Evolutionary conservation across 2,888 invertebrate species (phyloP), one percentile per base, ranked within the genome.

Genomic region (Agrotis puta): DNA sequence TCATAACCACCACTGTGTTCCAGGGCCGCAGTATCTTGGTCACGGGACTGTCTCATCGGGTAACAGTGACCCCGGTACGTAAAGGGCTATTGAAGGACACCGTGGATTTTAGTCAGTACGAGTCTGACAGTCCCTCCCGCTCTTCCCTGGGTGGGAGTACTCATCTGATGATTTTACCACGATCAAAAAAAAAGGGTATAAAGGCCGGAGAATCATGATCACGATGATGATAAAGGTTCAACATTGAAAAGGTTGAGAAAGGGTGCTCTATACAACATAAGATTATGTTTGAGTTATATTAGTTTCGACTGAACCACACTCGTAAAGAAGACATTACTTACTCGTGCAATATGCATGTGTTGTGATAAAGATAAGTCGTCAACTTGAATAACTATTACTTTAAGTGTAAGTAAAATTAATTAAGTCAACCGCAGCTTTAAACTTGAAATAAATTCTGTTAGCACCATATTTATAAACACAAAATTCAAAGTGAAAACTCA

Each of bases 301-400:
- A 51, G 54, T 56, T 54, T 62, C 20, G 11, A 71, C 64, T 67
- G 13, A 79, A 70, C 64, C 64, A 51, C 13, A 64, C 57, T 71
- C 67, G 58, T 79, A 68, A 79, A 79, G 11, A 33, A 62, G 45
- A 63, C 13, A 58, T 70, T 22, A 65, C 64, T 56, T 20, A 63
- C 69, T n/a, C 20, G 24, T 66, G 74, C 51, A 78, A 45, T 56
- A 73, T 74, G 69, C 53, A 64, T 45, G 50, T 57, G 39, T 50
- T 48, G 39, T 54, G 18, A 24, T 45, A 22, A 50, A 58, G 18
- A 13, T 56, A 39, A 20, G 50, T 56, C 63, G 18, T 53, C 20
- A 59, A 64, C 18, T 50, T n/a, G 43, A 1, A 27, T 16, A 54
- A 16, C 59, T 51, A 53, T 22, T 50, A 64, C 47, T 45, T 50